A percentile compares a stretch with the other conserved stretches of the same genome.
Evolutionary conservation across 2,888 invertebrate species (phyloP).

Genomic region (Balanococcus diminutus): DNA sequence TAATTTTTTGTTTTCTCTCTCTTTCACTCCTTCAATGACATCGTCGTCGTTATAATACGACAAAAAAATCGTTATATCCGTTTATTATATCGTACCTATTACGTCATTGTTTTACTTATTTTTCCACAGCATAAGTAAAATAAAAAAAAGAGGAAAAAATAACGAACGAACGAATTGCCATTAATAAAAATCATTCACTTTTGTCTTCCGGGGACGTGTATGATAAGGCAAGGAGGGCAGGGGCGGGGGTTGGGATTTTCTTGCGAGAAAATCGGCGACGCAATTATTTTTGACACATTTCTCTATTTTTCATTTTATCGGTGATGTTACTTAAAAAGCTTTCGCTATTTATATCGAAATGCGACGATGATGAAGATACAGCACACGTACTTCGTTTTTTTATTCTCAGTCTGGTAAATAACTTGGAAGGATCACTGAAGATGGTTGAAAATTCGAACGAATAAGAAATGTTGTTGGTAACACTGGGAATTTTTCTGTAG

Average conservation of each 20-base stretch:
- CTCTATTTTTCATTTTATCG: neutral
- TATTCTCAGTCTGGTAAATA: too few species aligned
- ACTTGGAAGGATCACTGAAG: too few species aligned
- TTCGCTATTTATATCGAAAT: neutral
- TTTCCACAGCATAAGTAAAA: neutral
- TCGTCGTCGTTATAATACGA: neutral
- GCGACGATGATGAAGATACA: neutral
- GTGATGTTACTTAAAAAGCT: neutral
- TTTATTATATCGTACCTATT: neutral
- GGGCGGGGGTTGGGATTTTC: neutral
- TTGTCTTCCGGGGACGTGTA: neutral
- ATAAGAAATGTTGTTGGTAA: too few species aligned
- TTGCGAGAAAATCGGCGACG: neutral
- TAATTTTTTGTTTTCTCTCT: neutral
- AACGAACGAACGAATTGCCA: neutral
- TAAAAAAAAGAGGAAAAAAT: neutral
- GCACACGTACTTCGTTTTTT: too few species aligned
- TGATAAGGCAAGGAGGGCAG: neutral
- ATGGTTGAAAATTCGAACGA: too few species aligned
- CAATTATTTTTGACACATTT: neutral
- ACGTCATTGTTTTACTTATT: neutral
- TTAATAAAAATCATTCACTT: neutral
- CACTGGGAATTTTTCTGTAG: too few species aligned
- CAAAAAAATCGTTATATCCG: conserved; percentile 3
- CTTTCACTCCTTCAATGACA: neutral